These are phyloP conservation scores for Melitaea cinxia DNA, from an alignment of 1,140 invertebrate genomes.

Conservation along the genomic window DNA sequence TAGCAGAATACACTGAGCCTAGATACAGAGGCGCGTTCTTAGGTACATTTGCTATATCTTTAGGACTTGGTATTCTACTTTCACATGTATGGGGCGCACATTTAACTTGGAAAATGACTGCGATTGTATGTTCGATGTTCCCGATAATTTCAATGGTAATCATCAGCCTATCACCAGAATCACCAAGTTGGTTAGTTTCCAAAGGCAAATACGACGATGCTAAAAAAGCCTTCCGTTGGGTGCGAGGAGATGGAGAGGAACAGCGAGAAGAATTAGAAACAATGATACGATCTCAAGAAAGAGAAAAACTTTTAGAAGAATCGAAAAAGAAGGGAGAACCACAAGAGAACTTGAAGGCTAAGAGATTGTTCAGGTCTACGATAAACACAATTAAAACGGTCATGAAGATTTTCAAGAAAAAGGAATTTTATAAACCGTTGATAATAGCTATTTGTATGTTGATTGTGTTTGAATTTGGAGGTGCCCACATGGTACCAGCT, in stretches of 20 bases:
- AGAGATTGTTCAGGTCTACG: conserved; percentile 46
- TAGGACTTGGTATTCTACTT: conserved; percentile 68
- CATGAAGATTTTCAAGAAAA: conserved; percentile 71
- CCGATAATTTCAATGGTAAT: conserved; percentile 68
- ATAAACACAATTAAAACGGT: conserved; percentile 54
- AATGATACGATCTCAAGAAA: conserved; percentile 66
- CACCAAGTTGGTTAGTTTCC: conserved; percentile 69
- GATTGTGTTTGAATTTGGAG: conserved; percentile 73
- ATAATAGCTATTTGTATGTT: conserved; percentile 74
- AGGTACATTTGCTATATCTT: conserved; percentile 71
- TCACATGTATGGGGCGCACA: conserved; percentile 71
- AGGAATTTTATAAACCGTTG: conserved; percentile 72
- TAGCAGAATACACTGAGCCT: conserved; percentile 73
- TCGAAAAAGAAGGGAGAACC: conserved; percentile 33
- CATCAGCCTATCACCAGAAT: conserved; percentile 72
- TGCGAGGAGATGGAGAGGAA: conserved; percentile 59
- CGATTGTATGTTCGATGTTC: conserved; percentile 63
- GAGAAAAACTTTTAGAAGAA: conserved; percentile 46
- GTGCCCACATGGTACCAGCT: conserved; percentile 72
- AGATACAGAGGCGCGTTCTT: conserved; percentile 71
- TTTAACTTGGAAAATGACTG: conserved; percentile 72
- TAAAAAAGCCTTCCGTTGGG: conserved; percentile 69
- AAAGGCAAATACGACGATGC: conserved; percentile 69
- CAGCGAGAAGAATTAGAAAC: conserved; percentile 63
- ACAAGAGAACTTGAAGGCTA: conserved; percentile 45